Evolutionary conservation across 2,888 invertebrate genomes (phyloP).

Genomic region (Heteropelma amictum): DNA sequence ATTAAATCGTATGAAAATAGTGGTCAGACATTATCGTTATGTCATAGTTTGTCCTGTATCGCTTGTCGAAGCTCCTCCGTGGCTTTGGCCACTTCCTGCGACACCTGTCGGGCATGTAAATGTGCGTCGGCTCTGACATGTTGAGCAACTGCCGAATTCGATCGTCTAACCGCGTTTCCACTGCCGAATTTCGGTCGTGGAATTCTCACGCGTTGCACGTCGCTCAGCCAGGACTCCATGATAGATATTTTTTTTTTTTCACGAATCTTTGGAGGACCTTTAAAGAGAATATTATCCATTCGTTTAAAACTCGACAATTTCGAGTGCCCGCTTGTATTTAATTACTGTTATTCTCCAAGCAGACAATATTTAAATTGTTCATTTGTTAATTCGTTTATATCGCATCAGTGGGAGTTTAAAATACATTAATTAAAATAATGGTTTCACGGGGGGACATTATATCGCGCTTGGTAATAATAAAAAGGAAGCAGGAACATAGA

Average conservation of each 20-base stretch:
- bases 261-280: too few relatives aligned
- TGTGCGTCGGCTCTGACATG: slow-evolving; percentile 79
- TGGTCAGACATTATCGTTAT: neutral
- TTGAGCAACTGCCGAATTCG: slow-evolving; percentile 81
- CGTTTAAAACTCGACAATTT: too few relatives aligned
- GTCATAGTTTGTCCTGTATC: slow-evolving; percentile 88
- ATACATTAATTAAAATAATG: too few relatives aligned
- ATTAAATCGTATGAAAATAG: neutral
- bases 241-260: slow-evolving; percentile 34
- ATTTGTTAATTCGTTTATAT: too few relatives aligned
- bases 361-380: too few relatives aligned
- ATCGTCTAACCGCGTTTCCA: slow-evolving; percentile 77
- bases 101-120: slow-evolving; percentile 74
- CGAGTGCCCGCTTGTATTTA: too few relatives aligned
- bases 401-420: too few relatives aligned
- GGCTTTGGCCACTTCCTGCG: slow-evolving; percentile 82
- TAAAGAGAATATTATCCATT: too few relatives aligned
- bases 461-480: neutral
- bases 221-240: slow-evolving; percentile 92
- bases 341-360: too few relatives aligned
- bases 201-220: slow-evolving; percentile 90
- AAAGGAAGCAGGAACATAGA: slow-evolving; percentile 1
- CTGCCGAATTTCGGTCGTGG: slow-evolving; percentile 90
- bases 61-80: slow-evolving; percentile 88
- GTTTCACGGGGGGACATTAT: too few relatives aligned